A percentile compares a stretch with the other conserved stretches of the same genome.
Conservation (phyloP, 1,140 invertebrate genomes). For the Spodoptera litura region DNA sequence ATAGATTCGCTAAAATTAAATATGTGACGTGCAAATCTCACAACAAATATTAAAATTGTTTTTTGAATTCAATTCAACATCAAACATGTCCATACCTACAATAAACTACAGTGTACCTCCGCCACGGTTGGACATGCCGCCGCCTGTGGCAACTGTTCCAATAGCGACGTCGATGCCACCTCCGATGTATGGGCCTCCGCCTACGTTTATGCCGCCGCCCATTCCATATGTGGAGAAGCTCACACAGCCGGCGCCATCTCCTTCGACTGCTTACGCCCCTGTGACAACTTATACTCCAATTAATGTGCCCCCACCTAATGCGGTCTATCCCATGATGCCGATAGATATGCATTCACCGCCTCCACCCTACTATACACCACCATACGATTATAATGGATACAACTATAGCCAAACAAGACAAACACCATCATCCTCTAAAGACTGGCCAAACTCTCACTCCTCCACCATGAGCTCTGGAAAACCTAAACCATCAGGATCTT, state of each 20-base stretch:
- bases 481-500: conserved; percentile 10
- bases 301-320: conserved; percentile 53
- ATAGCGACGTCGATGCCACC: conserved; percentile 49
- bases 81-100: conserved; percentile 70
- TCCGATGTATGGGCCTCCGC: conserved; percentile 34
- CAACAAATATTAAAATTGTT: not conserved
- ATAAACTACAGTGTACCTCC: conserved; percentile 72
- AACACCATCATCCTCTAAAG: conserved; percentile 1
- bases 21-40: not conserved
- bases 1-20: not conserved
- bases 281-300: conserved; percentile 49
- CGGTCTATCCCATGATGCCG: conserved; percentile 17
- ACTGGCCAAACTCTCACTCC: not conserved
- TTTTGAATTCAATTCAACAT: not conserved
- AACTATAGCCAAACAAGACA: conserved; percentile 28
- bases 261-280: conserved; percentile 16
- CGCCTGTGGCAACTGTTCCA: conserved; percentile 54
- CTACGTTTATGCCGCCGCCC: conserved; percentile 20
- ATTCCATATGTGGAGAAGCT: not conserved
- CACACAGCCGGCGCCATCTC: conserved; percentile 9
- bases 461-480: not conserved
- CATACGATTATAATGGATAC: not conserved
- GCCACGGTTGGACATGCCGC: conserved; percentile 63
- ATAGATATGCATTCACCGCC: conserved; percentile 22
- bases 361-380: conserved; percentile 16